phyloP scores from a whole-genome alignment of 2,888 invertebrate genomes.

The Bhutanitis thaidina region DNA sequence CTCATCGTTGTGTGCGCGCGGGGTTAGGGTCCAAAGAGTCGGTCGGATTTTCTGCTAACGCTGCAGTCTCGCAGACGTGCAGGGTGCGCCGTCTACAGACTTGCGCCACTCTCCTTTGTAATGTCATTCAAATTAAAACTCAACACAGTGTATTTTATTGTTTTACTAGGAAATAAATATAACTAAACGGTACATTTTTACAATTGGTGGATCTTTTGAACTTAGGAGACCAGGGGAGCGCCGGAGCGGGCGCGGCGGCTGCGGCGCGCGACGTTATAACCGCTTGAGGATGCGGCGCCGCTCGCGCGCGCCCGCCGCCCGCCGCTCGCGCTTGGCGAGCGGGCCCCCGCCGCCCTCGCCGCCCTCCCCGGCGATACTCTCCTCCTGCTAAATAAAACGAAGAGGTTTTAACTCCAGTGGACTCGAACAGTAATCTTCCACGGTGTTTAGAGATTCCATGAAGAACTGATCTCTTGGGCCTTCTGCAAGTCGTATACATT shows the following conservation, averaged over 20 bases:
- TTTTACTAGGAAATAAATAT: conserved; percentile 31
- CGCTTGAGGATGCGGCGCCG: conserved; percentile 56
- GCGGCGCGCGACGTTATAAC: conserved; percentile 37
- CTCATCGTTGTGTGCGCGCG: too few relatives aligned
- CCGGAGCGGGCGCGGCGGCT: not conserved
- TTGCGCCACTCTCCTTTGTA: too few relatives aligned
- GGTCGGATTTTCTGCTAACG: too few relatives aligned
- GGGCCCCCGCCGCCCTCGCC: conserved; percentile 74
- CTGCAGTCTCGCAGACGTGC: too few relatives aligned
- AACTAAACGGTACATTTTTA: conserved; percentile 27
- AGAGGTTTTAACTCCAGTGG: too few relatives aligned
- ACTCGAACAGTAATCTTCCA: too few relatives aligned
- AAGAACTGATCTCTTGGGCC: too few relatives aligned
- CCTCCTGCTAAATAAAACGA: too few relatives aligned
- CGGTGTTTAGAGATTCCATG: too few relatives aligned
- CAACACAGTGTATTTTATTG: conserved; percentile 17
- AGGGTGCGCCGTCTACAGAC: too few relatives aligned
- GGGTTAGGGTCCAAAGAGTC: too few relatives aligned
- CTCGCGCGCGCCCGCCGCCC: conserved; percentile 52
- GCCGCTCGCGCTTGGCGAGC: conserved; percentile 88
- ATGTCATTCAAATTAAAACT: not conserved
- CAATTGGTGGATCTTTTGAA: conserved; percentile 8
- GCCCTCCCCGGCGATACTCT: conserved; percentile 75
- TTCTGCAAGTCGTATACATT: too few relatives aligned
- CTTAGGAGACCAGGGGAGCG: not conserved